Evolutionary conservation across 2,797 vertebrate genomes (phyloP).

Genomic region (Karalla daura): DNA sequence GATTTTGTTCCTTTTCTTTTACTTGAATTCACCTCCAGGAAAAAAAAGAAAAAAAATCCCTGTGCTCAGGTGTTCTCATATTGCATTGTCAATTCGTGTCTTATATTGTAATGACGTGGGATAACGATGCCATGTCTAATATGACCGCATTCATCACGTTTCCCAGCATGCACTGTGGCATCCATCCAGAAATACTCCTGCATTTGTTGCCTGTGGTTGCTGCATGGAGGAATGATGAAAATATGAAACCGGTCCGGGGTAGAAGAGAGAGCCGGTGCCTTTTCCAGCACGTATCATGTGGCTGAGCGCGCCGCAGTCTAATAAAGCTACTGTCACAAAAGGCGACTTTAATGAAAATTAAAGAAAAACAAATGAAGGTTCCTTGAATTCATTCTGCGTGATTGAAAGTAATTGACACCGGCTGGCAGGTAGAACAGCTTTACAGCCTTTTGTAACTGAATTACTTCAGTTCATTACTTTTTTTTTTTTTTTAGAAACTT

Average conservation of each 20-base stretch:
- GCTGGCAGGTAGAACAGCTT: background rate
- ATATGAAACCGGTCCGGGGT: background rate
- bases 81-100: slow-evolving; percentile 14
- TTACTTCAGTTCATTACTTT: no score
- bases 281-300: slow-evolving; percentile 4
- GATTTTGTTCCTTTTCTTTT: slow-evolving; percentile 39
- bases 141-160: slow-evolving; percentile 6
- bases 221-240: background rate
- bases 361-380: background rate
- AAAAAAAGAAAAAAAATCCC: no score
- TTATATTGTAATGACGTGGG: slow-evolving; percentile 5
- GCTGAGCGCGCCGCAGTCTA: slow-evolving; percentile 4
- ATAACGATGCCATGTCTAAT: background rate
- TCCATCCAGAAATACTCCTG: background rate
- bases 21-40: slow-evolving; percentile 3
- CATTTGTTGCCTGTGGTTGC: slow-evolving; percentile 8
- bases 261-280: background rate
- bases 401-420: slow-evolving; percentile 20
- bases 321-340: slow-evolving; percentile 10
- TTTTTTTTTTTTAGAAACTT: slow-evolving; percentile 14
- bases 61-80: background rate
- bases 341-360: background rate
- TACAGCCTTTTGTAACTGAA: slow-evolving; percentile 1
- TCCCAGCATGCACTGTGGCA: background rate
- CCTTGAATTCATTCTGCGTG: slow-evolving; percentile 8